Evolutionary conservation across 1,140 invertebrate species (phyloP).

Genomic region (Orchestia grillus): DNA sequence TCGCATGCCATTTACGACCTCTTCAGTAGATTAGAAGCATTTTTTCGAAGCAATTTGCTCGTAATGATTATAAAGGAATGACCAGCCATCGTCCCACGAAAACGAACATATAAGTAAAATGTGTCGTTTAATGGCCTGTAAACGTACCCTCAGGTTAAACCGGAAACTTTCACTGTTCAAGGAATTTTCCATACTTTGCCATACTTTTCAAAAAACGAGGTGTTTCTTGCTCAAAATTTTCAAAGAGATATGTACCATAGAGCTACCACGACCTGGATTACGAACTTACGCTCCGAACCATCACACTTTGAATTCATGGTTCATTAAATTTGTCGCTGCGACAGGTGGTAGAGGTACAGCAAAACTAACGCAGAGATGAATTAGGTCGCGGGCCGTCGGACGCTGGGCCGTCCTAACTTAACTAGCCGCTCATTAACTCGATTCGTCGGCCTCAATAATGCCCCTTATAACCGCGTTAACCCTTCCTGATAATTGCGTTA

Average conservation of each 20-base stretch:
- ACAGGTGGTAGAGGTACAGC: not conserved
- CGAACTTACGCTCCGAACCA: not conserved
- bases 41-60: not conserved
- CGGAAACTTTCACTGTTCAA: no score
- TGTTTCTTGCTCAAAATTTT: no score
- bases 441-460: conserved; percentile 32
- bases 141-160: no score
- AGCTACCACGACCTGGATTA: not conserved
- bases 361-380: not conserved
- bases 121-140: no score
- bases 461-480: not conserved
- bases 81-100: not conserved
- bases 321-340: not conserved
- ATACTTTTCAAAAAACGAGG: no score
- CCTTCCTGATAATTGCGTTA: conserved; percentile 44
- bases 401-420: not conserved
- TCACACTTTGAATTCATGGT: not conserved
- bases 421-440: conserved; percentile 8
- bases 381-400: not conserved
- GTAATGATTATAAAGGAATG: not conserved
- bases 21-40: not conserved
- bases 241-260: not conserved
- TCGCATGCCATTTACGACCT: not conserved
- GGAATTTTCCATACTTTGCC: no score
- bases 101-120: not conserved